Base-by-base conservation (phyloP, 2,113 vertebrate genomes). In the Hemiscyllium ocellatum region DNA sequence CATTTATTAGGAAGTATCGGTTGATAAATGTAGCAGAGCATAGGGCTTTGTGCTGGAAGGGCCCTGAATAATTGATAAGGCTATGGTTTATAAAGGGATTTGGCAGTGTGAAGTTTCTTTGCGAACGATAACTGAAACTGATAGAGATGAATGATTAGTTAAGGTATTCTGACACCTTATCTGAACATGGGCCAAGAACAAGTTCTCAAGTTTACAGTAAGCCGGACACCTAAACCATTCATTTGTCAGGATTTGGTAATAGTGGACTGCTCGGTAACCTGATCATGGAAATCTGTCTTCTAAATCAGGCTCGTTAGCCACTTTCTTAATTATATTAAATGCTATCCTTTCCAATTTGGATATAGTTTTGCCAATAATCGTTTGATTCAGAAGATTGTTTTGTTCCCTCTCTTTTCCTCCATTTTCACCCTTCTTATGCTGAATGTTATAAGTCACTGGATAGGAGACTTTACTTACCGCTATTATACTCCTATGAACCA, bases 91-190 rank as follows among this genome's bases (percentile, higher is more conserved):
- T 95, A 47, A 72, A 29, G 47, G 69, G 68, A 72, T 50, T 95
- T 50, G 66, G 61, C 12, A 72, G 93, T 70, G 68, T 95, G 93
- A 95, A 95, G 37, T 95, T 95, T 95, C 93, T 70, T 47, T 69
- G 50, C 70, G 66, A 95, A 95, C 26, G 93, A 95, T 72, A 95
- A 50, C 26, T 72, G 93, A 95, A 95, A 22, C 12, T 15, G 68
- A 42, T 70, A 3, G 68, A 29, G 68, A 42, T 95, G 66, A 50
- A 68, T 95, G 93, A 70, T 72, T 95, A 66, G 37, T 95, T 72
- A 95, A 47, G 47, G n/a, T 95, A 95, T 95, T 95, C 93, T 7
- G 68, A 72, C 93, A 95, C 93, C 93, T 95, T 69, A 6, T 26
- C 2, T 29, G 68, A 37, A 95, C 7, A 50, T 56, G 47, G 10